Evolutionary conservation across 2,797 vertebrate species (phyloP), one percentile per base, ranked within the genome.

Genomic region (Triplophysa yarkandensis): DNA sequence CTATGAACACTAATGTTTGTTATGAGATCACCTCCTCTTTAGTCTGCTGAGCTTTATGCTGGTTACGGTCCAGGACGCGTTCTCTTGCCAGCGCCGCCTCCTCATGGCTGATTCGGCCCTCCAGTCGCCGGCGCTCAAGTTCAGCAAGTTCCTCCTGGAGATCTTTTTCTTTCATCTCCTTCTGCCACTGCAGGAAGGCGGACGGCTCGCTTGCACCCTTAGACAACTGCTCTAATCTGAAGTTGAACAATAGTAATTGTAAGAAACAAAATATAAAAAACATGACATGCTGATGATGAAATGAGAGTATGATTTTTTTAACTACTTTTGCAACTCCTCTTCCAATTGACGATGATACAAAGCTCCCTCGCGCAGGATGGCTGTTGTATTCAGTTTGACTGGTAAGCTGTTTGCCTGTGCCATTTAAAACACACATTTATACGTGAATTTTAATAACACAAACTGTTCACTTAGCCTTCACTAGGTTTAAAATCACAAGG

Each of bases 121-220:
- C 93, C 55, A 96, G 87, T 28, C 83, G 88, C 66, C 88, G 90
- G 73, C 85, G 91, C 68, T 93, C 92, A 19, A 81, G 81, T 21
- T 83, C 89, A 2, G 87, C 88, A 82, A 92, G 79, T 83, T 92
- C 85, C 57, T 94, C 91, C 82, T 91, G 91, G 63, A 88, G 46
- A 83, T 95, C 95, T 87, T 85, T 92, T 17, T 90, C 88, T 41
- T 81, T 90, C 92, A 93, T 94, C 82, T 93, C 91, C 77, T 82
- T 92, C 86, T 96, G 95, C 94, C 94, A 95, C 84, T 92, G 89
- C 0, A 95, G 85, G 87, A 95, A 96, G 58, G 92, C 88, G 0
- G 93, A 93, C 7, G 91, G 87, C 74, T 97, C 95, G 2, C 80
- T 76, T 0, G 85, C 87, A 0, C 95, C 96, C 23, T 82, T 89